Evolutionary conservation across 1,140 invertebrate species (phyloP), one percentile per base, ranked within the genome.

Genomic region (Bathynomus jamesi): DNA sequence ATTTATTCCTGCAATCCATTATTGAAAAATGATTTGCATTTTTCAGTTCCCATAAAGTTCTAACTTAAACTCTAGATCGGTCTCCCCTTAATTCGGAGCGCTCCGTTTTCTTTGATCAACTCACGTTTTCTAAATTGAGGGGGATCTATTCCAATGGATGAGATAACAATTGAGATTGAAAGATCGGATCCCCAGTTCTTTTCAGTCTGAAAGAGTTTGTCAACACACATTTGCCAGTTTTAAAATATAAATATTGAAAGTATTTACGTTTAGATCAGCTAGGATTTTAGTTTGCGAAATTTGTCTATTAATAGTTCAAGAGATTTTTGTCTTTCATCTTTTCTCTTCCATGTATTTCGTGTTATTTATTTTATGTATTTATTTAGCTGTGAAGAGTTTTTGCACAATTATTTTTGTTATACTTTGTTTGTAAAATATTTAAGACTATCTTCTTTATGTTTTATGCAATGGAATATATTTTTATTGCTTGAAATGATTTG

Each of bases 21-120:
- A 53, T 53, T 53, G 40, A 53, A 53, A 53, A 53, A 53, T 53
- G 13, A 53, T 53, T 53, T 53, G 40, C 40, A 53, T 53, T 53
- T 53, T 53, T 53, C 2, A 53, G 21, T 21, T 53, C 40, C 40
- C 40, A 53, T 53, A 53, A 53, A 53, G 40, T 21, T 21, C 40
- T 17, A 53, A 53, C 40, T 53, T 53, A 53, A 53, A 53, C 40
- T 53, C 40, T 11, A 5, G 21, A 53, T 53, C 40, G 40, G 40
- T 53, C 40, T 53, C 40, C 40, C 40, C 40, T 53, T 53, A 53
- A 53, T 53, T 53, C 40, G 13, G 11, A 53, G 21, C 13, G 32
- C 11, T 53, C 40, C 40, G 40, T 53, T 53, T 53, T 53, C 40
- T 53, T 53, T 53, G 40, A 53, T 53, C 40, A 53, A 53, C 40